Percentiles rank a stretch among this genome's conserved stretches.
Conservation (phyloP, 2,113 vertebrate species). For the Salvelinus namaycush region DNA sequence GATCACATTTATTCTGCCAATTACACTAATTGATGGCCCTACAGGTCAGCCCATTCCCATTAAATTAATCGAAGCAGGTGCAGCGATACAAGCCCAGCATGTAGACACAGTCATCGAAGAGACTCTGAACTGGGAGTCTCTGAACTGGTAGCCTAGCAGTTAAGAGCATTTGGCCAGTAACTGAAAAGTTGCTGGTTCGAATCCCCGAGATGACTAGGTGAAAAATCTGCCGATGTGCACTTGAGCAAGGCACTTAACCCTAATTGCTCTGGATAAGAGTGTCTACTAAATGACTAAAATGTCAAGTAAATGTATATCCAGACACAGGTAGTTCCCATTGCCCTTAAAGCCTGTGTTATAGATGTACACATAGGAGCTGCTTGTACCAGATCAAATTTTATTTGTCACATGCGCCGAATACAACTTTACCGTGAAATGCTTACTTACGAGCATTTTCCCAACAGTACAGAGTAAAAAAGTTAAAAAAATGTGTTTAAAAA, state of each 20-base stretch:
- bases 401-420: no score
- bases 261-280: no score
- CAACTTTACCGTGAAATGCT: no score
- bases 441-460: no score
- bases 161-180: no score
- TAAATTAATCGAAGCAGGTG: constrained; percentile 70
- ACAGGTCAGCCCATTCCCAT: constrained; percentile 75
- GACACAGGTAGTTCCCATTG: constrained; percentile 81
- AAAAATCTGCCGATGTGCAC: constrained; percentile 31
- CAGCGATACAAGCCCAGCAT: constrained; percentile 71
- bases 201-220: no score
- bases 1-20: constrained; percentile 62
- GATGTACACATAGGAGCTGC: constrained; percentile 77
- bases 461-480: no score
- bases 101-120: constrained; percentile 69
- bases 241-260: no score
- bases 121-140: constrained; percentile 49
- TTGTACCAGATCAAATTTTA: constrained; percentile 34
- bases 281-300: no score
- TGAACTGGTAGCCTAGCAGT: constrained; percentile 60
- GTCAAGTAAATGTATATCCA: constrained; percentile 58
- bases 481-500: no score
- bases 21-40: constrained; percentile 78
- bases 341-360: constrained; percentile 79
- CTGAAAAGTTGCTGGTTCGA: no score